Conservation (phyloP, 2,113 vertebrate species). For the Hyla sarda region DNA sequence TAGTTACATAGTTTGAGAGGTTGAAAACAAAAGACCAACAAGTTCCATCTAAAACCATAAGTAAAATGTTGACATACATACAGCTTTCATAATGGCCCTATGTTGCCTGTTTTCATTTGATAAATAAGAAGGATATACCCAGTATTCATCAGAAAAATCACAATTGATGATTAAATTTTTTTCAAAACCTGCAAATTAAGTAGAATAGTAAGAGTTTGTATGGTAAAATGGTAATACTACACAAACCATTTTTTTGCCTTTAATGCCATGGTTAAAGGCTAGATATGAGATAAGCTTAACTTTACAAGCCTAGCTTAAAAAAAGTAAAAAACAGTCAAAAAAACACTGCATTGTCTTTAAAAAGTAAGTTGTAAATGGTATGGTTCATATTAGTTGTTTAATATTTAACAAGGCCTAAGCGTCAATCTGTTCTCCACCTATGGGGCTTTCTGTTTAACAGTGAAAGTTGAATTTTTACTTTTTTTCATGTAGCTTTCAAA, state of each 20-base stretch:
- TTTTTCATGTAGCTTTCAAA: constrained; percentile 98
- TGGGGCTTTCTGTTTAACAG: constrained; percentile 96
- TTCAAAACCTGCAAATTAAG: not conserved
- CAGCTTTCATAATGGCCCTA: not conserved
- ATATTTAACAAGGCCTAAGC: constrained; percentile 32
- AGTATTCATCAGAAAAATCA: not conserved
- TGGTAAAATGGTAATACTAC: not conserved
- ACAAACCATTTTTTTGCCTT: not conserved
- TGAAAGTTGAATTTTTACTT: constrained; percentile 96
- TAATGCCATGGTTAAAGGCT: not conserved
- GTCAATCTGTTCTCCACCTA: constrained; percentile 80
- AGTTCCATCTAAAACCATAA: not conserved
- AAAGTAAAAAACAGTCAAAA: not conserved
- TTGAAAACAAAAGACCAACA: too few species aligned
- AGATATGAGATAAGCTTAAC: not conserved
- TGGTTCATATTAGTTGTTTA: constrained; percentile 59
- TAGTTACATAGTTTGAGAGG: not conserved
- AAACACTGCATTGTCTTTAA: constrained; percentile 40
- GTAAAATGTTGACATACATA: constrained; percentile 20
- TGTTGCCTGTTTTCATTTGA: not conserved
- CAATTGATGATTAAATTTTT: not conserved
- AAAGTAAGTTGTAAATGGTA: constrained; percentile 69
- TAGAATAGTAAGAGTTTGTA: not conserved
- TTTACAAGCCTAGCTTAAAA: not conserved
- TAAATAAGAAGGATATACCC: not conserved